Evolutionary conservation across 1,140 invertebrate species (phyloP).

Genomic region (Atta cephalotes): DNA sequence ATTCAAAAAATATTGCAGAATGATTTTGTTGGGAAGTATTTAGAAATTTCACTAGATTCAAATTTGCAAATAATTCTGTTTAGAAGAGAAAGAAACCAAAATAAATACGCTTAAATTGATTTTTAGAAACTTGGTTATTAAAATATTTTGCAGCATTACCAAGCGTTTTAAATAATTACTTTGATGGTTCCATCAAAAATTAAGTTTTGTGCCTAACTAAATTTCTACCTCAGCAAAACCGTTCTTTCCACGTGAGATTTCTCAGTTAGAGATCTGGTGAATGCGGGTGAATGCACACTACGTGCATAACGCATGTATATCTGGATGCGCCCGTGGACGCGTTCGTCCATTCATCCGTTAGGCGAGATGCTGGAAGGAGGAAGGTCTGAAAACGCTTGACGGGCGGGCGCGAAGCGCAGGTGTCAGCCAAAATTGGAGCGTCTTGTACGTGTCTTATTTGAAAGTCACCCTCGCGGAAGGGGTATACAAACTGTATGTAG

Average conservation of each 20-base stretch:
- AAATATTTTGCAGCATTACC: too few species aligned
- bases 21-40: too few species aligned
- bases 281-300: not conserved
- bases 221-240: too few species aligned
- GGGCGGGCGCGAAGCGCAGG: constrained; percentile 81
- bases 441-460: constrained; percentile 85
- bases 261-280: not conserved
- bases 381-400: constrained; percentile 65
- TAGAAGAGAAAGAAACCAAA: too few species aligned
- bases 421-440: constrained; percentile 84
- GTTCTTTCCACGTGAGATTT: not conserved
- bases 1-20: too few species aligned
- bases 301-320: constrained; percentile 23
- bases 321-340: not conserved
- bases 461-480: constrained; percentile 71
- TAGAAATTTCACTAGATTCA: too few species aligned
- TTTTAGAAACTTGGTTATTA: too few species aligned
- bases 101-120: too few species aligned
- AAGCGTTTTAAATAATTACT: too few species aligned
- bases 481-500: constrained; percentile 81
- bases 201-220: too few species aligned
- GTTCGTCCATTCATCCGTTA: constrained; percentile 8
- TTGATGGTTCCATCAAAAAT: too few species aligned
- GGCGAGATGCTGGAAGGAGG: constrained; percentile 41
- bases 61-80: too few species aligned